Evolutionary conservation across 2,113 vertebrate species (phyloP), one percentile per base, ranked within the genome.

Genomic region (Ictalurus punctatus): DNA sequence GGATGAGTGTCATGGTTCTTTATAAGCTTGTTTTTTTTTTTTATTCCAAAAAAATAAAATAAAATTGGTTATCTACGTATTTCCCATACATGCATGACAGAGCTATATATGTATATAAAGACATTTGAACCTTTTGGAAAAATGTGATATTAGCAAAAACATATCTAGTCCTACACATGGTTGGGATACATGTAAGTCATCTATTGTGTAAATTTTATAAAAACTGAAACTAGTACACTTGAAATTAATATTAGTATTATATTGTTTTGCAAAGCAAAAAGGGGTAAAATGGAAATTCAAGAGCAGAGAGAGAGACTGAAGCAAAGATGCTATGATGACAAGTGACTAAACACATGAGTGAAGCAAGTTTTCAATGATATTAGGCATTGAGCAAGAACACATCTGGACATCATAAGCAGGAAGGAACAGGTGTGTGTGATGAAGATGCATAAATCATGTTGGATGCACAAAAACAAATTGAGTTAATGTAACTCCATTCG

Each of bases 1-100:
- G 61, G 87, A 80, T 89, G 88, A 90, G 74, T 91, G 86, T 90
- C 71, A 76, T 86, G 54, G 86, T 86, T 82, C 90, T 92, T 88
- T 90, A 90, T 87, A 91, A 90, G 83, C 63, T 58, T 91, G 91
- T 79, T 65, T 65, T 27, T 88, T 80, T 88, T 89, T 83, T 69
- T 93, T 90, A 86, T 86, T 86, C 86, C 71, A 86, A 91, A 37
- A 48, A 48, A 44, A 34, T n/a, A 6, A 44, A 90, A 92, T 90
- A 91, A 93, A 92, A 91, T 86, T 85, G 85, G 89, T 79, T 90
- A 86, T 89, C 73, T 88, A 83, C 17, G 54, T 25, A 34, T 4
- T 58, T n/a, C 79, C 9, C 5, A 2, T 30, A 34, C 17, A 17
- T 58, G 14, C n/a, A 34, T 58, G 54, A 21, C n/a, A 81, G 58